Evolutionary conservation across 1,140 invertebrate species (phyloP).

Genomic region (Chlorops oryzae): DNA sequence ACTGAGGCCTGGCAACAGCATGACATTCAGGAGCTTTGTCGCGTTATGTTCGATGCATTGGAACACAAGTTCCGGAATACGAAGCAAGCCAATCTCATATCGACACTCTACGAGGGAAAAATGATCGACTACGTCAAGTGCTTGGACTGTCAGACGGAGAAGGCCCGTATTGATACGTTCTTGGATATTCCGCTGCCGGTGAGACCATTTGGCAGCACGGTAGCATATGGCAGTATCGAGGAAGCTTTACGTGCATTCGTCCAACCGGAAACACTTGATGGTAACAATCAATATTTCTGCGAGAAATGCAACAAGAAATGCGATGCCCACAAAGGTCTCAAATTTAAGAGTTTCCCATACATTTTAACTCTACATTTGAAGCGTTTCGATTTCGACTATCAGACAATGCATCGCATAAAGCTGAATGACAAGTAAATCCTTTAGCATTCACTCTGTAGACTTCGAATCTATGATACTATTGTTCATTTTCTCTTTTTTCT

Average conservation of each 20-base stretch:
- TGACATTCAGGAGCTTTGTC: conserved; percentile 85
- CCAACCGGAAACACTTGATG: conserved; percentile 77
- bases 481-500: conserved; percentile 14
- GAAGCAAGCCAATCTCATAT: conserved; percentile 76
- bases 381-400: conserved; percentile 87
- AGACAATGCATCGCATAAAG: conserved; percentile 80
- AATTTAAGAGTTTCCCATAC: conserved; percentile 84
- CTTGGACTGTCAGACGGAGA: conserved; percentile 78
- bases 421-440: conserved; percentile 77
- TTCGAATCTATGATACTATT: background rate
- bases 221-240: conserved; percentile 76
- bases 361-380: conserved; percentile 83
- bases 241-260: conserved; percentile 83
- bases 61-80: conserved; percentile 82
- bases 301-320: conserved; percentile 84
- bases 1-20: conserved; percentile 90
- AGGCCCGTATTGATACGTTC: conserved; percentile 77
- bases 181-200: conserved; percentile 86
- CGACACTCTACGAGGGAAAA: conserved; percentile 66
- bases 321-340: conserved; percentile 87
- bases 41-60: conserved; percentile 88
- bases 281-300: conserved; percentile 86
- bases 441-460: background rate
- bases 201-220: conserved; percentile 71
- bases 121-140: conserved; percentile 92